Evolutionary conservation across 2,113 vertebrate species (phyloP).

Genomic region (Oncorhynchus mykiss): DNA sequence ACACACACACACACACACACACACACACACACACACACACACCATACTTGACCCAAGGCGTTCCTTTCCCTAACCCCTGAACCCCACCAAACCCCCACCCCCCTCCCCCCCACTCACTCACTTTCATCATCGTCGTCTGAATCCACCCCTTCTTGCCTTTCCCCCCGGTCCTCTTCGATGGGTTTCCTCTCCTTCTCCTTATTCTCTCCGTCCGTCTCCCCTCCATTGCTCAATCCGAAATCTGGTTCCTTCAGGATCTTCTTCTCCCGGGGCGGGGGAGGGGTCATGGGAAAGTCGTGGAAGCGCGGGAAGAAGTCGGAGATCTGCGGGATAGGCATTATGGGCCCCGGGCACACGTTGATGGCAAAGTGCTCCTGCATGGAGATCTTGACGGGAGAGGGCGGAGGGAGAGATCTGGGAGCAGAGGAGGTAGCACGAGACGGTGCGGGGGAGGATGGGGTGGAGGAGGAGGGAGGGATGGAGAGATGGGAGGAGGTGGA

Average conservation of each 20-base stretch:
- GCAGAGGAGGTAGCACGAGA: slow-evolving; percentile 34
- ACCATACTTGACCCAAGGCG: not conserved
- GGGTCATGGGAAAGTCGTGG: slow-evolving; percentile 74
- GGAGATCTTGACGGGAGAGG: slow-evolving; percentile 81
- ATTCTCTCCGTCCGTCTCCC: slow-evolving; percentile 55
- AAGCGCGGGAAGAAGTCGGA: slow-evolving; percentile 89
- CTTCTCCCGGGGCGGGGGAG: slow-evolving; percentile 68
- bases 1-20: no score
- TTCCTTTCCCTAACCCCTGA: no score
- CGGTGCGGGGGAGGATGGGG: slow-evolving; percentile 11
- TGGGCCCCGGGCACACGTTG: slow-evolving; percentile 88
- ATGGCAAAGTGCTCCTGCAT: slow-evolving; percentile 95
- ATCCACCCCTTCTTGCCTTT: slow-evolving; percentile 34
- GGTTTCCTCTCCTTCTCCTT: slow-evolving; percentile 42
- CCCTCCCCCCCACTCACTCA: slow-evolving; percentile 60
- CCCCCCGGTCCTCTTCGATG: slow-evolving; percentile 48
- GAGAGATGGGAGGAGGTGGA: slow-evolving; percentile 56
- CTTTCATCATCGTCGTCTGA: slow-evolving; percentile 76
- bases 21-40: not conserved
- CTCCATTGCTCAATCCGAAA: slow-evolving; percentile 43
- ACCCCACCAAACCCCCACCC: not conserved
- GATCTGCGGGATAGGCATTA: slow-evolving; percentile 89
- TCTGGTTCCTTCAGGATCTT: slow-evolving; percentile 61
- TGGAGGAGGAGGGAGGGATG: slow-evolving; percentile 53
- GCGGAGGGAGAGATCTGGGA: slow-evolving; percentile 56